A percentile compares a stretch with the other conserved stretches of the same genome.
phyloP scores from a whole-genome alignment of 2,888 invertebrate genomes.

The Stenichneumon culpator region DNA sequence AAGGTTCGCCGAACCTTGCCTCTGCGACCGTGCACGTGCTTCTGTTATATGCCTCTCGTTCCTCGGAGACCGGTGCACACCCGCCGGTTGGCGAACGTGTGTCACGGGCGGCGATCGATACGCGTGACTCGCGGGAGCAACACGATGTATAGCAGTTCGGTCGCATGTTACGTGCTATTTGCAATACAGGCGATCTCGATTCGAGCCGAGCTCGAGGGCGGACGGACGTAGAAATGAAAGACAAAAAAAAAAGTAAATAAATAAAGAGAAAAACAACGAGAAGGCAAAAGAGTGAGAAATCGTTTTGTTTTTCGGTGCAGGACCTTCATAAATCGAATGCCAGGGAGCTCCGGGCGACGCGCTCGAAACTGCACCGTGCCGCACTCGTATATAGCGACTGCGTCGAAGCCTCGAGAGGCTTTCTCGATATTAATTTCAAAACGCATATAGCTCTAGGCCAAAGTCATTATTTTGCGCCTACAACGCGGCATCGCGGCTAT shows the following conservation, averaged over 20 bases:
- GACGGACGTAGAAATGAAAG: not conserved
- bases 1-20: conserved; percentile 52
- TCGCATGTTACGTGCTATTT: not conserved
- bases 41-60: conserved; percentile 4
- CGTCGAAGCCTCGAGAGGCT: conserved; percentile 5
- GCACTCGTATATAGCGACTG: conserved; percentile 4
- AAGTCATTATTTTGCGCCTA: conserved; percentile 13
- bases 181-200: conserved; percentile 33
- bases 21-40: not conserved
- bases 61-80: not conserved
- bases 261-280: not conserved
- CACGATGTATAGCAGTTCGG: conserved; percentile 1
- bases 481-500: not conserved
- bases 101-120: conserved; percentile 44
- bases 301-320: conserved; percentile 46
- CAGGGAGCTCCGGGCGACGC: conserved; percentile 38
- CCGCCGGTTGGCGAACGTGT: conserved; percentile 46
- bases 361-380: conserved; percentile 22
- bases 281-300: conserved; percentile 37
- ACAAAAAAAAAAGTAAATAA: not conserved
- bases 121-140: conserved; percentile 47
- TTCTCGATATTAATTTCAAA: conserved; percentile 26
- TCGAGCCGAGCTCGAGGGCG: conserved; percentile 11
- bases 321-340: conserved; percentile 45
- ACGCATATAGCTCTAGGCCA: conserved; percentile 35